These are phyloP conservation scores for Macrotus californicus DNA, from an alignment of 2,113 vertebrate genomes.

Conservation along the genomic window DNA sequence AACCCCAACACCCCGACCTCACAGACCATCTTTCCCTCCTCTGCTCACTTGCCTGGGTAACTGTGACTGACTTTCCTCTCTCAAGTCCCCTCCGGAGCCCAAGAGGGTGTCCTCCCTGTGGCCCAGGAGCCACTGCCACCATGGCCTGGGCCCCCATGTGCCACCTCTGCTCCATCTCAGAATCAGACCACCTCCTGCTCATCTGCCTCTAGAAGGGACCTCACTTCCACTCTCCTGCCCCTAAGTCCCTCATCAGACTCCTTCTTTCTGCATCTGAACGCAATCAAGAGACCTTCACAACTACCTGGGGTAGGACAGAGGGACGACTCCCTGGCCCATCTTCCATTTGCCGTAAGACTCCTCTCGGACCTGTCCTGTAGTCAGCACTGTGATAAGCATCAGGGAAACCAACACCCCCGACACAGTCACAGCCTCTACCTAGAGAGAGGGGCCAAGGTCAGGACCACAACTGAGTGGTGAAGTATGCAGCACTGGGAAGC, in stretches of 20 bases:
- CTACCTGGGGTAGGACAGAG: neutral
- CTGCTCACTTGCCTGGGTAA: neutral
- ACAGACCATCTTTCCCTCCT: neutral
- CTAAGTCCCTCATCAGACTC: neutral
- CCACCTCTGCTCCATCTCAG: neutral
- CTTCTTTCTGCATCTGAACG: neutral
- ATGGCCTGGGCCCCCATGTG: too few species aligned
- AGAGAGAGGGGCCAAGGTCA: neutral
- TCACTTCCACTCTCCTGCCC: neutral
- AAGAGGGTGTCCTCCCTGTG: neutral
- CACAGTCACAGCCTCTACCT: neutral
- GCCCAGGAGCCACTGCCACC: neutral
- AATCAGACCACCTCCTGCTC: neutral
- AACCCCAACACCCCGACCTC: neutral
- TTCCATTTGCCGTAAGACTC: neutral
- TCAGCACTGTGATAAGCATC: neutral
- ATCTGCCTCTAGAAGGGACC: too few species aligned
- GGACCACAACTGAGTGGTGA: neutral
- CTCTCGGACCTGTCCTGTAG: neutral
- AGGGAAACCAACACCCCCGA: neutral
- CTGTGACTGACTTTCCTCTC: neutral
- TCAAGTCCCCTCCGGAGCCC: neutral
- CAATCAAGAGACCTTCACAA: neutral
- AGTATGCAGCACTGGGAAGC: neutral
- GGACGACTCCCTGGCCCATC: neutral